These are phyloP conservation scores for Arvicanthis niloticus DNA, from an alignment of 2,113 vertebrate genomes.

Conservation along the genomic window DNA sequence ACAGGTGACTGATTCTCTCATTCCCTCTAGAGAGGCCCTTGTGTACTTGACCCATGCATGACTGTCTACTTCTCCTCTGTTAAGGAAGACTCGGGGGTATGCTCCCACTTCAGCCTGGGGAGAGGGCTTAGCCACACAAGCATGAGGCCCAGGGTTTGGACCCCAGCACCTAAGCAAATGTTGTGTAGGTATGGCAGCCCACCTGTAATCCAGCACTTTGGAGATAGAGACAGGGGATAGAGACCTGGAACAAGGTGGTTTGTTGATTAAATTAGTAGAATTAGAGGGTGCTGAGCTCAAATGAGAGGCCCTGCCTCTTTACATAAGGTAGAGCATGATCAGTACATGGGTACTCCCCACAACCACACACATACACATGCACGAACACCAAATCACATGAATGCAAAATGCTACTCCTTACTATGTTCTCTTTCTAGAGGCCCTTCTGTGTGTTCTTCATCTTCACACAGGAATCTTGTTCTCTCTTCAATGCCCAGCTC, in stretches of 20 bases:
- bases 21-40: constrained; percentile 40
- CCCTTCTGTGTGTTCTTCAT: neutral
- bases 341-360: neutral
- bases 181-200: neutral
- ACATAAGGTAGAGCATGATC: neutral
- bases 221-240: neutral
- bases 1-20: constrained; percentile 36
- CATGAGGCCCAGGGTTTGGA: neutral
- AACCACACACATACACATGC: neutral
- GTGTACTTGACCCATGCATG: neutral
- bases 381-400: neutral
- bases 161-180: too few species aligned
- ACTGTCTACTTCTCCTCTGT: constrained; percentile 75
- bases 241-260: neutral
- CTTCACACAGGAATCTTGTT: neutral
- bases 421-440: neutral
- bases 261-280: neutral
- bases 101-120: neutral
- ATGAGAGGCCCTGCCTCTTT: too few species aligned
- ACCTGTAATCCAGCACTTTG: neutral
- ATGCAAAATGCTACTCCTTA: neutral
- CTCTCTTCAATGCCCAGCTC: neutral
- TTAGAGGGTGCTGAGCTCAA: neutral
- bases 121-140: neutral
- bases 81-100: constrained; percentile 52